phyloP scores from a whole-genome alignment of 2,888 invertebrate genomes.

The Thymelicus sylvestris region DNA sequence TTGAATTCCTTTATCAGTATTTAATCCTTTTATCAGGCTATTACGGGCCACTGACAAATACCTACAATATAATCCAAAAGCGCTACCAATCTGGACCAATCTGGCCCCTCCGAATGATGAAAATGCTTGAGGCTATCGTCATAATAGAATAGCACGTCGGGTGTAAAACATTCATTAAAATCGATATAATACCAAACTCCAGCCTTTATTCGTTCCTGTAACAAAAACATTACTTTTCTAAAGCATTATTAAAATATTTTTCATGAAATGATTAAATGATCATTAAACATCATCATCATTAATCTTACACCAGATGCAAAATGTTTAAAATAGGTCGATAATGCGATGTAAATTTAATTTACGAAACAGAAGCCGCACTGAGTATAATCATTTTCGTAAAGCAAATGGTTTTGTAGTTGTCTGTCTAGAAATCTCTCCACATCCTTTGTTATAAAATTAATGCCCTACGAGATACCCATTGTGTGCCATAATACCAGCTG shows the following conservation, averaged over 20 bases:
- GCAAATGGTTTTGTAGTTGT: constrained; percentile 24
- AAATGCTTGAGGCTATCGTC: constrained; percentile 1
- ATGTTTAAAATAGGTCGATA: not conserved
- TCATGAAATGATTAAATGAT: not conserved
- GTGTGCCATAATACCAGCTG: constrained; percentile 32
- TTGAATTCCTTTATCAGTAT: not conserved
- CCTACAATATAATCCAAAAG: not conserved
- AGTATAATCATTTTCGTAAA: constrained; percentile 13
- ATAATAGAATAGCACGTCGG: not conserved
- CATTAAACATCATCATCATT: not conserved
- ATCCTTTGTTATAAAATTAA: constrained; percentile 35
- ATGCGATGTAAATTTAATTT: not conserved
- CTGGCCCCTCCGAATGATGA: not conserved
- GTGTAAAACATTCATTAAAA: not conserved
- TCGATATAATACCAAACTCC: not conserved
- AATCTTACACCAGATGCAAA: not conserved
- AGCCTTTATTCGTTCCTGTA: not conserved
- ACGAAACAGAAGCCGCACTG: not conserved
- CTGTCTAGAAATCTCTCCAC: constrained; percentile 27
- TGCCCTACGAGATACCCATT: constrained; percentile 30
- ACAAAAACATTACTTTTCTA: too few species aligned
- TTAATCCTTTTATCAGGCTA: not conserved
- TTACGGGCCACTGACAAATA: not conserved
- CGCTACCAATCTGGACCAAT: not conserved
- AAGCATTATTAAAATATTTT: too few species aligned